phyloP scores from a whole-genome alignment of 2,888 invertebrate species.

The Apamea anceps region DNA sequence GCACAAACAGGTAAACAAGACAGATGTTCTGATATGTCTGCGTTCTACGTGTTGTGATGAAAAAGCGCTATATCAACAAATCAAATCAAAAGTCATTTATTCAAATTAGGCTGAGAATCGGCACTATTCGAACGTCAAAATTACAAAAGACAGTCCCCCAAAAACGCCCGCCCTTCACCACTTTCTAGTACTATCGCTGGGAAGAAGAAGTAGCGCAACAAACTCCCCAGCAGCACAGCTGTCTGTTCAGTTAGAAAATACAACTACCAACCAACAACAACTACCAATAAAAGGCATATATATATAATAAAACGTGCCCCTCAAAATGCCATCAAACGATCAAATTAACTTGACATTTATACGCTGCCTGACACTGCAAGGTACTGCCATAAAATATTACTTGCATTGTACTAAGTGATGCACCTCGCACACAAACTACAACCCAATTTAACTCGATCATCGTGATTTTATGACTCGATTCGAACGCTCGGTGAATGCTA shows the following conservation, averaged over 20 bases:
- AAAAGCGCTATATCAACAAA: constrained; percentile 12
- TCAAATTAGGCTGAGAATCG: no score
- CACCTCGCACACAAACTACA: constrained; percentile 40
- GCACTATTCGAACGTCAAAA: no score
- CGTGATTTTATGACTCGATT: constrained; percentile 59
- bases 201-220: no score
- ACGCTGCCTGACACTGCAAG: constrained; percentile 37
- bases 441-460: constrained; percentile 51
- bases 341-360: constrained; percentile 52
- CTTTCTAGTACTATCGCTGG: no score
- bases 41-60: constrained; percentile 16
- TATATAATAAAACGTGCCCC: constrained; percentile 26
- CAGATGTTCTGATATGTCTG: neutral
- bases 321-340: constrained; percentile 32
- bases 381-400: constrained; percentile 33
- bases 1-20: neutral
- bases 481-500: constrained; percentile 46
- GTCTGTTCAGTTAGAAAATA: no score
- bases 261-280: no score
- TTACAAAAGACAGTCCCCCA: no score
- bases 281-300: constrained; percentile 11
- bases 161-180: no score
- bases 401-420: constrained; percentile 37
- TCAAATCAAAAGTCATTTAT: no score
- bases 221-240: no score